A percentile compares a stretch with the other conserved stretches of the same genome.
These are phyloP conservation scores for Priapulus caudatus DNA, from an alignment of 2,888 invertebrate genomes.

Conservation along the genomic window DNA sequence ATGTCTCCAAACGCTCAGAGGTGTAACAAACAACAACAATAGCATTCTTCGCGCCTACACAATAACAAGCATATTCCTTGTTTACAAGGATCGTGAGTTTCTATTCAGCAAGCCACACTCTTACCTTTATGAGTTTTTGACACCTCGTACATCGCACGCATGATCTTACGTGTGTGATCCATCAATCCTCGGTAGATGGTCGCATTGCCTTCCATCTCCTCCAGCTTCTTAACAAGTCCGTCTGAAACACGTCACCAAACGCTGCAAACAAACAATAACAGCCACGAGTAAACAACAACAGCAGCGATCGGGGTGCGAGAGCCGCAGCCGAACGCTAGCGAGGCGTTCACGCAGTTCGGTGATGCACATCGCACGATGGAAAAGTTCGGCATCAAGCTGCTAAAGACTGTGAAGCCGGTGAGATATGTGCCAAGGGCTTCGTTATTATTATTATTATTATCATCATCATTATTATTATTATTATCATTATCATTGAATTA, in stretches of 20 bases:
- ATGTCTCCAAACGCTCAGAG: too few species aligned
- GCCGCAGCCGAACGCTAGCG: conserved; percentile 85
- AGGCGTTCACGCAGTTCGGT: conserved; percentile 86
- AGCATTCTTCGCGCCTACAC: too few species aligned
- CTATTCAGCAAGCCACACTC: too few species aligned
- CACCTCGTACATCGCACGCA: conserved; percentile 75
- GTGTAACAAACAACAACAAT: too few species aligned
- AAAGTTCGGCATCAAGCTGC: conserved; percentile 71
- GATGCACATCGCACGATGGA: conserved; percentile 86
- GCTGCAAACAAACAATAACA: too few species aligned
- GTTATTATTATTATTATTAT: background rate
- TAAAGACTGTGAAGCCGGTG: conserved; percentile 82
- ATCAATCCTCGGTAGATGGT: conserved; percentile 80
- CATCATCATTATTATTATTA: too few species aligned
- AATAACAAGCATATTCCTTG: too few species aligned
- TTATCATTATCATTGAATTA: too few species aligned
- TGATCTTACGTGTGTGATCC: conserved; percentile 67
- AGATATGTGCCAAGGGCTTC: conserved; percentile 23
- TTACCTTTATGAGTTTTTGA: conserved; percentile 67
- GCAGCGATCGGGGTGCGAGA: conserved; percentile 87
- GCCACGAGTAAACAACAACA: too few species aligned
- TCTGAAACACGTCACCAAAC: background rate
- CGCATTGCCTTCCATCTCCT: conserved; percentile 85
- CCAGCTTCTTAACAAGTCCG: conserved; percentile 42
- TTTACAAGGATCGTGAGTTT: background rate